Evolutionary conservation across 2,113 vertebrate genomes (phyloP).

Genomic region (Reinhardtius hippoglossoides): DNA sequence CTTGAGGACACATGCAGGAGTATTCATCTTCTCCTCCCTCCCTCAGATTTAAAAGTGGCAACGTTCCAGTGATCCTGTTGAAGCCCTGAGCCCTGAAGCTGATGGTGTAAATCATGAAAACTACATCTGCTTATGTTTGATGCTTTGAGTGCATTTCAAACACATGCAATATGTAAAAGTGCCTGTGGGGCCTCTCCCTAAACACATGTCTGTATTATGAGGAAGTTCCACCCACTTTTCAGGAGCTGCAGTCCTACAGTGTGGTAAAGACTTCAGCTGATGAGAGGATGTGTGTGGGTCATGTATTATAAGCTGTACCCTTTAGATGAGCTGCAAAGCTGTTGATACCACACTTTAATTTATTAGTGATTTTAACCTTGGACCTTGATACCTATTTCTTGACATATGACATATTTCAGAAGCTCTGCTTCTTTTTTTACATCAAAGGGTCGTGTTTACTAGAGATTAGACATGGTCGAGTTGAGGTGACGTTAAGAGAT

Average conservation of each 20-base stretch:
- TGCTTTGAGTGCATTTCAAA: neutral
- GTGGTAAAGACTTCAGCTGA: neutral
- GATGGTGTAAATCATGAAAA: conserved; percentile 4
- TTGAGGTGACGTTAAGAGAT: neutral
- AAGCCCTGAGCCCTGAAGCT: neutral
- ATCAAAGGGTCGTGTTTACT: neutral
- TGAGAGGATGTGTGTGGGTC: neutral
- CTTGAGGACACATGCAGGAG: neutral
- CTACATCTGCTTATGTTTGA: neutral
- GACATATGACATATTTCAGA: neutral
- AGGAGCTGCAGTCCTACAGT: neutral
- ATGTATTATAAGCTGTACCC: neutral
- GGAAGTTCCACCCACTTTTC: neutral
- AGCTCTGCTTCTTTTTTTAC: neutral
- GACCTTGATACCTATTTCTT: neutral
- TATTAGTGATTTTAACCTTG: neutral
- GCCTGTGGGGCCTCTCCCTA: neutral
- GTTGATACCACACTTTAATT: neutral
- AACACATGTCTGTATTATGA: neutral
- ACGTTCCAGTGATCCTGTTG: conserved; percentile 2
- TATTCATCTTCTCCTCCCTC: neutral
- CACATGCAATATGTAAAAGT: neutral
- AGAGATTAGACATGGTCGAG: too few species aligned
- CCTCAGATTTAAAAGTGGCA: conserved; percentile 1
- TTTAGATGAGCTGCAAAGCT: neutral